Base-by-base conservation (phyloP, 2,113 vertebrate species). In the Numida meleagris region DNA sequence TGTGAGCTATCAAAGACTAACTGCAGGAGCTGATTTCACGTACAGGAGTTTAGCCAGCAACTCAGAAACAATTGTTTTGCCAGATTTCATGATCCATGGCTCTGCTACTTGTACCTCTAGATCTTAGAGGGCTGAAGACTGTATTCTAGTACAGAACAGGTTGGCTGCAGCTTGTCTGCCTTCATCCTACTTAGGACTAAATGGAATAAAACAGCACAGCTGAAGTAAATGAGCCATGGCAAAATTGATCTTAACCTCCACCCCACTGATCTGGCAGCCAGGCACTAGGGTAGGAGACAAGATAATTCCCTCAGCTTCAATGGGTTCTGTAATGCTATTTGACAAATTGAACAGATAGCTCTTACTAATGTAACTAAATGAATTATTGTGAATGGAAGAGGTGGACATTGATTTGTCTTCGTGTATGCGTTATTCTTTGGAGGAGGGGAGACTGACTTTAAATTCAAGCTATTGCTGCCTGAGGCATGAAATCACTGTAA, bases 331-430 rank as follows among this genome's bases (percentile, higher is more conserved):
- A 96, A 97, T 93, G 55, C 62, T 84, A 90, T 94, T 91, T 93
- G 88, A 86, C 91, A 93, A 90, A 95, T 70, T 3, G 1, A 95
- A 92, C 90, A 61, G 88, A 90, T 95, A 95, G 68, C 46, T 88
- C 88, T 92, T 89, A 83, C 96, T 97, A 96, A 94, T 0, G 6
- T 93, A 96, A 93, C 89, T 94, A 88, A 93, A 94, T 94, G 75
- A 96, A 83, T 95, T 96, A 94, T 86, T 92, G 79, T 23, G 86
- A 95, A 90, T 91, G 65, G 72, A 55, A 93, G 50, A 90, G 48
- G n/a, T 78, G 89, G 82, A 88, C 83, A 96, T 95, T 95, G 91
- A 95, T 96, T 76, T 90, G 67, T 48, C 92, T 93, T 92, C 81
- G 45, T 81, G 57, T 43, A 67, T 46, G 62, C 12, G 50, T 88